Evolutionary conservation across 2,888 invertebrate genomes (phyloP).

Genomic region (Rhamnusium bicolor): DNA sequence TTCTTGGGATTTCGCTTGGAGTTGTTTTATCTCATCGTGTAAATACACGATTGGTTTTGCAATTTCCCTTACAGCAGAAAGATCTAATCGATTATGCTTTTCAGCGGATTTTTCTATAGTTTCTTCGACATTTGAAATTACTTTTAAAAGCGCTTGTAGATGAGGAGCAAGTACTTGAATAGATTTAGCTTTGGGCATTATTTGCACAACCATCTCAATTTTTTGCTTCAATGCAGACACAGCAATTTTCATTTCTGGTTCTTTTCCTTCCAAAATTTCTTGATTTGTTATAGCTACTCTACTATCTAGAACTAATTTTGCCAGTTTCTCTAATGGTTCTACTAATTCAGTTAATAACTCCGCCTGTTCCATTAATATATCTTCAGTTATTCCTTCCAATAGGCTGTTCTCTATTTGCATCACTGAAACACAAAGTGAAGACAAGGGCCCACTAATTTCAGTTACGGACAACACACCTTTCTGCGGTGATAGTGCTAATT

Average conservation of each 20-base stretch:
- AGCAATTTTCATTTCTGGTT: slow-evolving; percentile 37
- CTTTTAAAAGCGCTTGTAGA: slow-evolving; percentile 12
- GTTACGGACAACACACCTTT: slow-evolving; percentile 42
- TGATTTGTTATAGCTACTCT: no score
- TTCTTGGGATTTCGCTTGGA: slow-evolving; percentile 36
- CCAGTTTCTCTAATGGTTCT: not conserved
- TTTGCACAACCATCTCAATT: slow-evolving; percentile 29
- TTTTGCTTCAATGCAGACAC: slow-evolving; percentile 40
- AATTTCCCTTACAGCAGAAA: not conserved
- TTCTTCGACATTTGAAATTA: slow-evolving; percentile 30
- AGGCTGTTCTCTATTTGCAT: not conserved
- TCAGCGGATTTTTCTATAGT: not conserved
- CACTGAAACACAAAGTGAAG: not conserved
- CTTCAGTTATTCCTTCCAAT: not conserved
- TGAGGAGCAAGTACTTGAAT: slow-evolving; percentile 9
- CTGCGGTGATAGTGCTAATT: slow-evolving; percentile 22
- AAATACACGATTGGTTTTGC: slow-evolving; percentile 32
- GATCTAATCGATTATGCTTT: not conserved
- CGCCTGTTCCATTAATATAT: no score
- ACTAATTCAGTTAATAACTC: not conserved
- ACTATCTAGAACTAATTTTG: not conserved
- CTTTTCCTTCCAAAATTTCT: not conserved
- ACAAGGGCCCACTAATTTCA: slow-evolving; percentile 32
- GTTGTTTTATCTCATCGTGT: slow-evolving; percentile 39
- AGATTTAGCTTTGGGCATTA: slow-evolving; percentile 32